Conservation (phyloP, 1,140 invertebrate genomes). For the Arctopsyche grandis region DNA sequence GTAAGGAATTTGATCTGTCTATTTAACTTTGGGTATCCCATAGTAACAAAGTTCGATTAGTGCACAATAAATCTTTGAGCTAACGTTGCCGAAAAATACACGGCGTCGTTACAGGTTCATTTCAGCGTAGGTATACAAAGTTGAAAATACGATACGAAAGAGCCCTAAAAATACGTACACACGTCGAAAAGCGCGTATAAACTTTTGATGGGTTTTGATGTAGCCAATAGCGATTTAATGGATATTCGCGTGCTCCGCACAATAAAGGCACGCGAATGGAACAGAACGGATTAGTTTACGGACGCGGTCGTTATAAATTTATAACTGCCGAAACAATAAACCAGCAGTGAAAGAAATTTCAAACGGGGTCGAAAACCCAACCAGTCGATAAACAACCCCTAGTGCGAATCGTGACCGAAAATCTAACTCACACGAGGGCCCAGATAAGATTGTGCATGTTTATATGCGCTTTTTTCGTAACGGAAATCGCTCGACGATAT, state of each 20-base stretch:
- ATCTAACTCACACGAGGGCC: background rate
- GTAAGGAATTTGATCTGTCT: too few species aligned
- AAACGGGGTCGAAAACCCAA: background rate
- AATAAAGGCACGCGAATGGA: constrained; percentile 32
- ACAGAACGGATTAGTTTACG: constrained; percentile 37
- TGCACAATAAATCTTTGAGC: background rate
- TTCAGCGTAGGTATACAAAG: too few species aligned
- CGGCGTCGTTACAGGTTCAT: too few species aligned
- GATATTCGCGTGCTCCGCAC: constrained; percentile 32
- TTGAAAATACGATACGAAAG: too few species aligned
- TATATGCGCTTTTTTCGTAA: constrained; percentile 3
- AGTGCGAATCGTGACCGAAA: background rate
- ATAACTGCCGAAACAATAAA: constrained; percentile 34
- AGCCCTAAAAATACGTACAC: too few species aligned
- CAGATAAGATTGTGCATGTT: background rate
- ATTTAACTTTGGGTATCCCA: too few species aligned
- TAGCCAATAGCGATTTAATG: constrained; percentile 27
- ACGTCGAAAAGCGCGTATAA: background rate
- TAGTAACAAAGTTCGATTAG: too few species aligned
- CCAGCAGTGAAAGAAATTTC: constrained; percentile 3
- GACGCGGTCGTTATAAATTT: constrained; percentile 37
- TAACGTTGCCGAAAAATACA: background rate
- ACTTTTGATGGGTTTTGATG: constrained; percentile 23
- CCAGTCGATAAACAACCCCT: constrained; percentile 1
- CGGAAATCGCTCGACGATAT: constrained; percentile 11